Conservation (phyloP, 2,888 invertebrate species). For the Dasysyrphus albostriatus region DNA sequence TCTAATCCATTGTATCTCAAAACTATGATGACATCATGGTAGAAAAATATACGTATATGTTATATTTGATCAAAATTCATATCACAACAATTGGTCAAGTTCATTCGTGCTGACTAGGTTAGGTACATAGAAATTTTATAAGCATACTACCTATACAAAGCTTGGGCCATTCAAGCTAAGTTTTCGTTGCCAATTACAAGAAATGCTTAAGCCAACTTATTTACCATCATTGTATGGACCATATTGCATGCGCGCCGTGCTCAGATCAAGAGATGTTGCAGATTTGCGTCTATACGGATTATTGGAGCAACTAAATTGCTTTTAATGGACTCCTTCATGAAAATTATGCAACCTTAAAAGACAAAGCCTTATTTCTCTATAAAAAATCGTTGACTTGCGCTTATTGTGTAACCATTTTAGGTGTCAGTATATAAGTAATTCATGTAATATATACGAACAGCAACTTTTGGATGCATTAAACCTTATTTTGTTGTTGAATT, state of each 20-base stretch:
- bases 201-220: conserved; percentile 18
- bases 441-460: neutral
- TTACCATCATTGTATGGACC: conserved; percentile 20
- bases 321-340: conserved; percentile 28
- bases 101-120: conserved; percentile 27
- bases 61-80: conserved; percentile 44
- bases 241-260: conserved; percentile 37
- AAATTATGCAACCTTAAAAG: conserved; percentile 45
- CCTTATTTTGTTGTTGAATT: conserved; percentile 26
- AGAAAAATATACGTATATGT: neutral
- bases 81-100: conserved; percentile 45
- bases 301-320: conserved; percentile 42
- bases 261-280: conserved; percentile 33
- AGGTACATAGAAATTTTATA: conserved; percentile 49
- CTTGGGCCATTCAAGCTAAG: neutral
- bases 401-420: conserved; percentile 49
- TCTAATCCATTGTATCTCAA: neutral
- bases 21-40: neutral
- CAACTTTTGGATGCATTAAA: conserved; percentile 45
- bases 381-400: conserved; percentile 3
- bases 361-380: conserved; percentile 36
- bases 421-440: conserved; percentile 11
- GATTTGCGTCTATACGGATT: conserved; percentile 34
- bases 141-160: conserved; percentile 15
- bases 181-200: conserved; percentile 12